phyloP scores from a whole-genome alignment of 2,113 vertebrate genomes.

The Callopanchax toddi region DNA sequence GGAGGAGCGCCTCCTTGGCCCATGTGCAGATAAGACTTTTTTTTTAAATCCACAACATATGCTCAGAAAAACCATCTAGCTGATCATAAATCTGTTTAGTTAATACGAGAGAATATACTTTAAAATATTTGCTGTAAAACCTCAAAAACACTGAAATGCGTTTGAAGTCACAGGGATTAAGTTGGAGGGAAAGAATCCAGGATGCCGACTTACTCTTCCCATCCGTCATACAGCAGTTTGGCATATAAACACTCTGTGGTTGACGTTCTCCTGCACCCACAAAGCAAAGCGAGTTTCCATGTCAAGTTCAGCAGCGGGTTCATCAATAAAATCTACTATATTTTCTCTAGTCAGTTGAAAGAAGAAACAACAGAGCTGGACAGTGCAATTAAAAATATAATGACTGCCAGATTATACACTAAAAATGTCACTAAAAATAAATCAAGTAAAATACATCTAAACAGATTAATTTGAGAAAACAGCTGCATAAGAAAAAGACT shows the following conservation, averaged over 20 bases:
- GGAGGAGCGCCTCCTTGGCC: conserved; percentile 60
- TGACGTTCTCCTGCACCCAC: conserved; percentile 56
- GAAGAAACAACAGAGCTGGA: conserved; percentile 13
- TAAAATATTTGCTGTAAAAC: too few relatives aligned
- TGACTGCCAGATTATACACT: neutral
- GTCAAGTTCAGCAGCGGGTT: conserved; percentile 53
- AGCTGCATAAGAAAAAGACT: neutral
- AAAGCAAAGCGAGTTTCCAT: conserved; percentile 59
- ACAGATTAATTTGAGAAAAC: neutral
- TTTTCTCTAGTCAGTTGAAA: neutral
- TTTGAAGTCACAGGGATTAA: neutral
- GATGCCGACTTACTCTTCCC: conserved; percentile 55
- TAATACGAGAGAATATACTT: neutral
- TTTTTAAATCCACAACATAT: conserved; percentile 5
- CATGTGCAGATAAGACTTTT: conserved; percentile 48
- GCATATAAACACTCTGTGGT: conserved; percentile 67
- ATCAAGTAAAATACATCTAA: neutral
- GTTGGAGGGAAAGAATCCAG: conserved; percentile 55
- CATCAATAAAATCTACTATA: conserved; percentile 4
- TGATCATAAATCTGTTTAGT: conserved; percentile 12
- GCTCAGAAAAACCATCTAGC: conserved; percentile 9
- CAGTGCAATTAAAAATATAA: neutral
- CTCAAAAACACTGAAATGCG: conserved; percentile 28
- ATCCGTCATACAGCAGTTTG: conserved; percentile 69
- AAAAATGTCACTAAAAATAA: too few relatives aligned